phyloP scores from a whole-genome alignment of 2,113 vertebrate genomes.

The Ictalurus furcatus region DNA sequence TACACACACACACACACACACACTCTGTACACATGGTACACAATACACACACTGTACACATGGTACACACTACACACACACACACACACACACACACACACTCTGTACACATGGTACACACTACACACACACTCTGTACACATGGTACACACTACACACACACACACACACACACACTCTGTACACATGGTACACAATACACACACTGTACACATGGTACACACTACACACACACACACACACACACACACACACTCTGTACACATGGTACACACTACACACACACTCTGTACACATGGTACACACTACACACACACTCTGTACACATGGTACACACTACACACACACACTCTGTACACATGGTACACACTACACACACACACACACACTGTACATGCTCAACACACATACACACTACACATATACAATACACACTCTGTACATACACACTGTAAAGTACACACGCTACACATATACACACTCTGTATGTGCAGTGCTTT shows the following conservation, averaged over 20 bases:
- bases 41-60: not conserved
- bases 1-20: not conserved
- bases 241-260: not conserved
- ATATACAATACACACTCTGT: not conserved
- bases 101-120: too few relatives aligned
- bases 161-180: not conserved
- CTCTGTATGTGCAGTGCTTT: too few relatives aligned
- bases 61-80: not conserved
- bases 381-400: not conserved
- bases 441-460: not conserved
- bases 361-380: not conserved
- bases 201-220: too few relatives aligned
- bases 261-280: not conserved
- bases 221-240: not conserved
- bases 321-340: not conserved
- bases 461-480: not conserved
- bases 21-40: too few relatives aligned
- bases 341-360: not conserved
- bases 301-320: not conserved
- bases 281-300: too few relatives aligned
- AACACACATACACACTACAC: not conserved
- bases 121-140: not conserved
- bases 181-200: too few relatives aligned
- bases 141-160: not conserved
- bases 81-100: not conserved